phyloP scores from a whole-genome alignment of 2,888 invertebrate genomes.

The Dascillus cervinus region DNA sequence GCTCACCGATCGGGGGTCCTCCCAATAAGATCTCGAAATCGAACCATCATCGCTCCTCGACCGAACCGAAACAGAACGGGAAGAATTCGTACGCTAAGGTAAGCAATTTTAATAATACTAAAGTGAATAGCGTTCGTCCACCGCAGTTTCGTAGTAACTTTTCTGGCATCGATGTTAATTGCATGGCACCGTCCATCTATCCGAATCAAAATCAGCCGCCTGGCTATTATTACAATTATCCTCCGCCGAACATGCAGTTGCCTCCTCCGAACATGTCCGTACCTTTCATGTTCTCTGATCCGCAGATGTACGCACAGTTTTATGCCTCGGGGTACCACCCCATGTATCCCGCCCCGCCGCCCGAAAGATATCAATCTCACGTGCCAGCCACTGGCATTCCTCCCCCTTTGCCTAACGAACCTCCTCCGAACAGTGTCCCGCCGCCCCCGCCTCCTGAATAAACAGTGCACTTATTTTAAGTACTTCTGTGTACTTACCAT shows the following conservation, averaged over 20 bases:
- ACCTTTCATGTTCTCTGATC: slow-evolving; percentile 29
- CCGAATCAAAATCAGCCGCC: slow-evolving; percentile 12
- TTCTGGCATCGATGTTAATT: slow-evolving; percentile 30
- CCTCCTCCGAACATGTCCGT: slow-evolving; percentile 31
- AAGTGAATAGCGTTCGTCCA: slow-evolving; percentile 7
- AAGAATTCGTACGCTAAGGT: slow-evolving; percentile 33
- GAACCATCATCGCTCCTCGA: slow-evolving; percentile 24
- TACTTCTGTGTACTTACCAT: too few species aligned
- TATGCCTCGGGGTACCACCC: slow-evolving; percentile 30
- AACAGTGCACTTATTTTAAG: too few species aligned
- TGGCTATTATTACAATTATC: slow-evolving; percentile 25
- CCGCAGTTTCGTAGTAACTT: not conserved
- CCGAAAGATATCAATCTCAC: slow-evolving; percentile 31
- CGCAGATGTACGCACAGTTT: slow-evolving; percentile 18
- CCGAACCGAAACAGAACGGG: slow-evolving; percentile 35
- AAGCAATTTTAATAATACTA: slow-evolving; percentile 20
- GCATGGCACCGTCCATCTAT: slow-evolving; percentile 38
- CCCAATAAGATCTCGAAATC: slow-evolving; percentile 32
- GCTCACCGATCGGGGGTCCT: slow-evolving; percentile 40
- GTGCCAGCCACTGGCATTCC: slow-evolving; percentile 19
- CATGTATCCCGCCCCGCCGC: slow-evolving; percentile 27
- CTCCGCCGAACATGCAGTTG: slow-evolving; percentile 17
- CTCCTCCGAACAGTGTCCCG: slow-evolving; percentile 52
- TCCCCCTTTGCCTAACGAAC: slow-evolving; percentile 39
- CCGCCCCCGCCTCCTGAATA: slow-evolving; percentile 51